Conservation (phyloP, 2,888 invertebrate species). For the Periphyllus acericola region DNA sequence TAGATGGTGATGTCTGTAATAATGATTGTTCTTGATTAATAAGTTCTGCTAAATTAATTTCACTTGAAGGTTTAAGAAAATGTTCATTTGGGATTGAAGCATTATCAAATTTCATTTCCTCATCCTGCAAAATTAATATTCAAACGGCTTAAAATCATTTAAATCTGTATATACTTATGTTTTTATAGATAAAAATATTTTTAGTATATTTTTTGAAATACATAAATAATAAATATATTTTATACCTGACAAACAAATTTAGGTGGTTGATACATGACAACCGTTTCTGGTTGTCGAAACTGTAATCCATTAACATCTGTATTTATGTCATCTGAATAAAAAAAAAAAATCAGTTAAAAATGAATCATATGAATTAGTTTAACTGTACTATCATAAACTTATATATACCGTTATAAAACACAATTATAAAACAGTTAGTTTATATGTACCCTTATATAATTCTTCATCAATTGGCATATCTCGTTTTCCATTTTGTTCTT, state of each 20-base stretch:
- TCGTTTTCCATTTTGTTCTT: constrained; percentile 70
- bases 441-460: constrained; percentile 37
- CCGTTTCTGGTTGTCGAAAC: constrained; percentile 58
- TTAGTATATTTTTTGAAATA: background rate
- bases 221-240: too few relatives aligned
- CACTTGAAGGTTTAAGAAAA: constrained; percentile 49
- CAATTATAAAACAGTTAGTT: background rate
- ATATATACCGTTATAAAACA: constrained; percentile 24
- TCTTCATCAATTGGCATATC: constrained; percentile 57
- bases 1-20: constrained; percentile 39
- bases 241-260: constrained; percentile 47
- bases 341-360: constrained; percentile 8
- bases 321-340: constrained; percentile 50
- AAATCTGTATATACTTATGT: background rate
- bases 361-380: background rate
- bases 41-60: constrained; percentile 50
- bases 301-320: constrained; percentile 38
- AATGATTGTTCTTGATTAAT: constrained; percentile 50
- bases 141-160: background rate
- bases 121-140: background rate
- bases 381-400: background rate
- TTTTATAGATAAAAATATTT: background rate
- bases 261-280: constrained; percentile 55
- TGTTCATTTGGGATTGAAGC: background rate
- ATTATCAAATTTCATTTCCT: constrained; percentile 49